A percentile compares a stretch with the other conserved stretches of the same genome.
phyloP scores from a whole-genome alignment of 2,888 invertebrate genomes.

The Himalopsyche tibetana region DNA sequence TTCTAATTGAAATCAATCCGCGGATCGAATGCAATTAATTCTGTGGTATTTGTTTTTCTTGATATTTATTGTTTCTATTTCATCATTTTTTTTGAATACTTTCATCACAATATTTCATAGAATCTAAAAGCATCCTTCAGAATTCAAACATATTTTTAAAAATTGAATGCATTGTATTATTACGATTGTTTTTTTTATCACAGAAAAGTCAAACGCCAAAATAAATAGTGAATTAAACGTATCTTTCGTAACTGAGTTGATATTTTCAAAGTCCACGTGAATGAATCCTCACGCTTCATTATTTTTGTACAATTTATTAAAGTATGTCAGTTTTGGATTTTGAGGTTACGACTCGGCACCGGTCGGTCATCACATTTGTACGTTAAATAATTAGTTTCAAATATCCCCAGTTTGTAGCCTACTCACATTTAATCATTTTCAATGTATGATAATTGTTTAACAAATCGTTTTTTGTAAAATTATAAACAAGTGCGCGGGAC shows the following conservation, averaged over 20 bases:
- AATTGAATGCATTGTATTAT: neutral
- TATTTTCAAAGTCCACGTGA: no score
- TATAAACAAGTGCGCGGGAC: conserved; percentile 65
- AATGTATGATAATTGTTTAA: conserved; percentile 38
- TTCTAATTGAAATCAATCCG: neutral
- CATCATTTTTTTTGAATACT: conserved; percentile 20
- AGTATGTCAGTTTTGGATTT: neutral
- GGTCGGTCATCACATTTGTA: neutral
- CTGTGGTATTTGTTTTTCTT: neutral
- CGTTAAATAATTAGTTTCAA: conserved; percentile 8
- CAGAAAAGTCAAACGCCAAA: conserved; percentile 11
- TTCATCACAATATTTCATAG: neutral
- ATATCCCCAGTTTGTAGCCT: conserved; percentile 8
- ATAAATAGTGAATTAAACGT: conserved; percentile 18
- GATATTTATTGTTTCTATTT: conserved; percentile 27
- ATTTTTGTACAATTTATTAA: no score
- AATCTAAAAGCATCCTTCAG: neutral
- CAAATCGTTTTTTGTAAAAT: conserved; percentile 47
- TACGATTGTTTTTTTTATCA: neutral
- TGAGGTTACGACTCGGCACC: neutral
- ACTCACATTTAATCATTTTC: conserved; percentile 24
- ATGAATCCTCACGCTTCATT: no score
- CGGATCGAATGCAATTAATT: neutral
- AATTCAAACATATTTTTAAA: neutral
- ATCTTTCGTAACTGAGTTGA: no score